Percentiles rank a stretch among this genome's conserved stretches.
These are phyloP conservation scores for Eilema caniola DNA, from an alignment of 2,888 invertebrate genomes.

Conservation along the genomic window DNA sequence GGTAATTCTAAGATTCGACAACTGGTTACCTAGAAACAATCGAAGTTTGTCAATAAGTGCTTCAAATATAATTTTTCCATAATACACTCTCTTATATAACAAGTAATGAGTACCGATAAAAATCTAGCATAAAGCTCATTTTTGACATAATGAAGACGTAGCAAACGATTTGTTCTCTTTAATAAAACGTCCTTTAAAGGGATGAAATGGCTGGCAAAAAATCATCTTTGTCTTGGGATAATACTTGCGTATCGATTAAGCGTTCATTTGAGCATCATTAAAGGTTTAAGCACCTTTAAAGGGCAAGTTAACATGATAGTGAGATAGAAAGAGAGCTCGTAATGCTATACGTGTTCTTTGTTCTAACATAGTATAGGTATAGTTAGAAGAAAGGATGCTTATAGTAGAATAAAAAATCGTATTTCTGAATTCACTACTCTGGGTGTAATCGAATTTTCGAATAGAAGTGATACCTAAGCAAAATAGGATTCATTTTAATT, in stretches of 20 bases:
- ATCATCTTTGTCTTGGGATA: constrained; percentile 20
- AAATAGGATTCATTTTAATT: neutral
- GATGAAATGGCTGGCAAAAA: constrained; percentile 9
- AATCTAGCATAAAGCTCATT: constrained; percentile 9
- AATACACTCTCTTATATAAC: constrained; percentile 8
- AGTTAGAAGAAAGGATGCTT: neutral
- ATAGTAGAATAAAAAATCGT: neutral
- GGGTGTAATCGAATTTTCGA: neutral
- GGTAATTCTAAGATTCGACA: neutral
- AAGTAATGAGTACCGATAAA: neutral
- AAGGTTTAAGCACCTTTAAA: constrained; percentile 22
- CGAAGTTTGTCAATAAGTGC: neutral
- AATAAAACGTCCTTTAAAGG: constrained; percentile 26
- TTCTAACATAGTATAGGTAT: neutral
- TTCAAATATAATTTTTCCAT: neutral
- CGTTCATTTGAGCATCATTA: constrained; percentile 29
- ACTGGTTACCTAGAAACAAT: neutral
- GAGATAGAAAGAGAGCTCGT: neutral
- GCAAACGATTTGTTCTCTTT: constrained; percentile 37
- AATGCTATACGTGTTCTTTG: neutral
- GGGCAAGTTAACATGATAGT: neutral
- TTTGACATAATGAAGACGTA: constrained; percentile 31
- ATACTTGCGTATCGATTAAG: constrained; percentile 25
- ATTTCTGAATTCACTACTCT: neutral
- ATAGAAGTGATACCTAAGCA: neutral